phyloP scores from a whole-genome alignment of 2,113 vertebrate species.

The Perccottus glenii region DNA sequence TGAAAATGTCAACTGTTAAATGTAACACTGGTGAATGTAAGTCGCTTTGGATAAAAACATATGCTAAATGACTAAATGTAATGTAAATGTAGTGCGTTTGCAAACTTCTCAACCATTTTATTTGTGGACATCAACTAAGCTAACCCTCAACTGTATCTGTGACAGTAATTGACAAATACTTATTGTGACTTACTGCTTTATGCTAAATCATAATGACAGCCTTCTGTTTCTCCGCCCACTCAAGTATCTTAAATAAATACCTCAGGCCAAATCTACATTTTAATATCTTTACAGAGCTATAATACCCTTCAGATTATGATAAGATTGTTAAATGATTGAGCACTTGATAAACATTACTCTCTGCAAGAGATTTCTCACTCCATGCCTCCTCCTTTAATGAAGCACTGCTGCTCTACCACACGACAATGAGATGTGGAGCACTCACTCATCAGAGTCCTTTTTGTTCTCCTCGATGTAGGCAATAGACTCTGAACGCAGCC shows the following conservation, averaged over 20 bases:
- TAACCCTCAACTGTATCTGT: background rate
- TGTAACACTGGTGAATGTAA: no score
- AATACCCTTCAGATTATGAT: background rate
- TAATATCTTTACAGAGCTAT: background rate
- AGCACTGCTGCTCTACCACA: background rate
- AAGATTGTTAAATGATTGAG: background rate
- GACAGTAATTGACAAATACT: background rate
- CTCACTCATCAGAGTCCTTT: slow-evolving; percentile 96
- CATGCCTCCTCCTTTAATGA: background rate
- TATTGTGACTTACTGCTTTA: background rate
- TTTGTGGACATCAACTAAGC: background rate
- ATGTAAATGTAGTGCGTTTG: no score
- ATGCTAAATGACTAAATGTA: no score
- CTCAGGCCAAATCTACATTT: background rate
- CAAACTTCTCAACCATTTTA: no score
- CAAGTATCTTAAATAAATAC: background rate
- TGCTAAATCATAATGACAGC: no score
- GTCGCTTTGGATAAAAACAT: no score
- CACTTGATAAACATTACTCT: slow-evolving; percentile 8
- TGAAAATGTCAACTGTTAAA: no score
- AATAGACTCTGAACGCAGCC: slow-evolving; percentile 97
- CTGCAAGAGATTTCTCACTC: background rate
- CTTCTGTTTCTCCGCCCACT: background rate
- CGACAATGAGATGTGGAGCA: slow-evolving; percentile 6
- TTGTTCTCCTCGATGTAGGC: slow-evolving; percentile 98